A percentile compares a stretch with the other conserved stretches of the same genome.
Conservation (phyloP, 2,113 vertebrate species). For the Grammomys dolichurus region DNA sequence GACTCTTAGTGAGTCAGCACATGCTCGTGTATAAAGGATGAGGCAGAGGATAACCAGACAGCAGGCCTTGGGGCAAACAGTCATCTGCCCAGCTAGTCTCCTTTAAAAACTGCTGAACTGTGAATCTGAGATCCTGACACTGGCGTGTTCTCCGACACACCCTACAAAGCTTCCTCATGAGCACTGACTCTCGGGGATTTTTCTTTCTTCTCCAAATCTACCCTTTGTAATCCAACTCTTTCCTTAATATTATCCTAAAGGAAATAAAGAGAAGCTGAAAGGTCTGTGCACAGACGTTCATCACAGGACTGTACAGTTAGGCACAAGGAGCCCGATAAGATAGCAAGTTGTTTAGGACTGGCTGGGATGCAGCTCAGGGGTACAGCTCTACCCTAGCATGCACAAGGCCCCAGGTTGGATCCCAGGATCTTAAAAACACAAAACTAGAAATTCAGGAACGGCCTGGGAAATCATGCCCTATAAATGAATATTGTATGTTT, state of each 20-base stretch:
- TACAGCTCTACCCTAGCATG: neutral
- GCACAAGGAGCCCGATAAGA: neutral
- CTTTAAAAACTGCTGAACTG: neutral
- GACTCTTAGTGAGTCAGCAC: neutral
- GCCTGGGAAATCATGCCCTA: neutral
- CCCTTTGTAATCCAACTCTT: neutral
- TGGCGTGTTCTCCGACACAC: neutral
- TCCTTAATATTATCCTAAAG: neutral
- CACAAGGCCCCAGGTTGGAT: neutral
- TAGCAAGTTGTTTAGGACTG: neutral
- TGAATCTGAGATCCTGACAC: neutral
- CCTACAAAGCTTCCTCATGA: neutral
- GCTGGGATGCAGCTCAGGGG: neutral
- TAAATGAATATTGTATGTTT: neutral
- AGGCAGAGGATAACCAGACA: neutral
- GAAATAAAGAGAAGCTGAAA: constrained; percentile 11
- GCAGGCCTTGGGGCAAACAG: neutral
- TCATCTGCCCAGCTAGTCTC: neutral
- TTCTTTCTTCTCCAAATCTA: neutral
- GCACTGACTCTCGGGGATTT: neutral
- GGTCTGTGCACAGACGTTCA: neutral
- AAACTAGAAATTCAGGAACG: neutral
- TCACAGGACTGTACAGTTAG: neutral
- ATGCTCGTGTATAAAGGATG: neutral
- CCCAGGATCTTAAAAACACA: neutral